These are phyloP conservation scores for Venusia cambrica DNA, from an alignment of 2,888 invertebrate genomes.

Conservation along the genomic window DNA sequence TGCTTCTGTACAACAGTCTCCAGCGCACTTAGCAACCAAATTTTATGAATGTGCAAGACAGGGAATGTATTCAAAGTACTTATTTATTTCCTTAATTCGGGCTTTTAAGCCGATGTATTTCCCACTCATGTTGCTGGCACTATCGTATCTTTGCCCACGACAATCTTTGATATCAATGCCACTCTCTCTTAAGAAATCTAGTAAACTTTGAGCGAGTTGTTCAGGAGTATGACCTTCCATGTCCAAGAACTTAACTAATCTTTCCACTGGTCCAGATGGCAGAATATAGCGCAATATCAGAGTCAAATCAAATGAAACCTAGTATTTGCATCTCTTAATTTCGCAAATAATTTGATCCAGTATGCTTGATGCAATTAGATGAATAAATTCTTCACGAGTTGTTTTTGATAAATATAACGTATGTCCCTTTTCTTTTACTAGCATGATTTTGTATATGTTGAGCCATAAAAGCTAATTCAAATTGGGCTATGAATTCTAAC, in stretches of 20 bases:
- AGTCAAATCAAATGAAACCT: too few relatives aligned
- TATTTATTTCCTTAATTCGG: not conserved
- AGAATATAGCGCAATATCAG: too few relatives aligned
- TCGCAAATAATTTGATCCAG: too few relatives aligned
- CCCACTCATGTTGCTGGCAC: slow-evolving; percentile 2
- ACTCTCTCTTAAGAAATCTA: not conserved
- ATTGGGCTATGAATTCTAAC: too few relatives aligned
- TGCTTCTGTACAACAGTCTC: too few relatives aligned
- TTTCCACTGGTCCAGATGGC: too few relatives aligned
- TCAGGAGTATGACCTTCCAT: not conserved
- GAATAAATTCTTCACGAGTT: not conserved
- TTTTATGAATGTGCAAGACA: slow-evolving; percentile 4
- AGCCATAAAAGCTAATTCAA: not conserved
- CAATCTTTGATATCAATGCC: slow-evolving; percentile 1
- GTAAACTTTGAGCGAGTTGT: not conserved
- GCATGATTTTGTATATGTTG: not conserved
- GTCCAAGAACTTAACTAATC: not conserved
- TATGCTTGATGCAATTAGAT: too few relatives aligned
- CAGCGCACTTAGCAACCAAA: too few relatives aligned
- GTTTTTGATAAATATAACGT: not conserved
- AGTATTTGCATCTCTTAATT: too few relatives aligned
- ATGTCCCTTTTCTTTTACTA: not conserved
- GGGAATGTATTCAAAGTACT: not conserved
- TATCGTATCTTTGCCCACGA: slow-evolving; percentile 1
- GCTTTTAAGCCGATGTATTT: not conserved